Evolutionary conservation across 2,113 vertebrate species (phyloP).

Genomic region (Columba janthina): DNA sequence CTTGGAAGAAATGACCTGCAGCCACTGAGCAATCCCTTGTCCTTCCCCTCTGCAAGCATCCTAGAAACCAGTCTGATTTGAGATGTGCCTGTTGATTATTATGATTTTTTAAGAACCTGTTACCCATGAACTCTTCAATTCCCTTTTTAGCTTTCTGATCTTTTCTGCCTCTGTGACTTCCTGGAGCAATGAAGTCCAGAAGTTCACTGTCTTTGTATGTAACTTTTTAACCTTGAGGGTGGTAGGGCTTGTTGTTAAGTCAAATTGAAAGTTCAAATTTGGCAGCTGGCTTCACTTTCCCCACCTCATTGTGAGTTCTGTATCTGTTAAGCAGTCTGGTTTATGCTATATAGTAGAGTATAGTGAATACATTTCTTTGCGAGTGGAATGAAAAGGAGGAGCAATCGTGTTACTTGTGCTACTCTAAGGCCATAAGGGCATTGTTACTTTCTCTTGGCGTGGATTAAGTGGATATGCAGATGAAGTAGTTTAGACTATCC

Average conservation of each 20-base stretch:
- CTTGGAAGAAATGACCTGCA: neutral
- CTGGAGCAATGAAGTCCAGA: neutral
- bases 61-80: neutral
- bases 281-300: neutral
- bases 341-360: neutral
- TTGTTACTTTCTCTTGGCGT: neutral
- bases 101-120: neutral
- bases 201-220: neutral
- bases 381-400: neutral
- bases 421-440: neutral
- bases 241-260: neutral
- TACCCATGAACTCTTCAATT: neutral
- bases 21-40: neutral
- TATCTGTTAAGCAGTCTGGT: neutral
- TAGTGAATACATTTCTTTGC: neutral
- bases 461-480: neutral
- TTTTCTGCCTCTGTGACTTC: neutral
- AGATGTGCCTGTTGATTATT: neutral
- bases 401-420: neutral
- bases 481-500: neutral
- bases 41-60: neutral
- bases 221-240: neutral
- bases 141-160: neutral
- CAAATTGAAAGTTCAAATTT: neutral
- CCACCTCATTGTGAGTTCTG: neutral